These are phyloP conservation scores for Sinocyclocheilus anophthalmus DNA, from an alignment of 2,113 vertebrate species.

Conservation along the genomic window DNA sequence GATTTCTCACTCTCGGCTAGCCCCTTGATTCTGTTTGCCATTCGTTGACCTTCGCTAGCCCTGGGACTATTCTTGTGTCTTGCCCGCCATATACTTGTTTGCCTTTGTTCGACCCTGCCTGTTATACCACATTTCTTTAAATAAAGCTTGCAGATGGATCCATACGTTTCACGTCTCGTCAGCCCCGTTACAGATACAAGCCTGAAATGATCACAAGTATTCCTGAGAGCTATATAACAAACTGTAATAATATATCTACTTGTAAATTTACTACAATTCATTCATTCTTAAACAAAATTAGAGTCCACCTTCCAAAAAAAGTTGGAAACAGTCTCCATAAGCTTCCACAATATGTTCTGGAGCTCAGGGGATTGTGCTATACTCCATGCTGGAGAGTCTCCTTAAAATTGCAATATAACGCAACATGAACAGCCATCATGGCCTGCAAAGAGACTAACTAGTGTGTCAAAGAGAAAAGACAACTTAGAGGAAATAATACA, in stretches of 20 bases:
- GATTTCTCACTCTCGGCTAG: too few species aligned
- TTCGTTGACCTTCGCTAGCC: too few species aligned
- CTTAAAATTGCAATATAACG: conserved; percentile 72
- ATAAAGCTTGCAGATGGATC: too few species aligned
- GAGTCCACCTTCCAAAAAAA: conserved; percentile 59
- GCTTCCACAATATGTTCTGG: conserved; percentile 43
- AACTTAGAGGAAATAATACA: neutral
- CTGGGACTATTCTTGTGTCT: too few species aligned
- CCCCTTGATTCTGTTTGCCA: too few species aligned
- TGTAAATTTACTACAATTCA: neutral
- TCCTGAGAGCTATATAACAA: neutral
- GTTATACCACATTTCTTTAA: too few species aligned
- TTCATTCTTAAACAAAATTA: conserved; percentile 44
- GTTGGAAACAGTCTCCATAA: conserved; percentile 54
- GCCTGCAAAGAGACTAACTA: neutral
- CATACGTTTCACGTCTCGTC: too few species aligned
- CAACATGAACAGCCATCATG: conserved; percentile 40
- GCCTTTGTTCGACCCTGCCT: too few species aligned
- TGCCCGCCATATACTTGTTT: too few species aligned
- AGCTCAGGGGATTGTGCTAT: conserved; percentile 60
- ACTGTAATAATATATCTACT: neutral
- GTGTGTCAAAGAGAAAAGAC: conserved; percentile 8
- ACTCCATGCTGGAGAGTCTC: conserved; percentile 38
- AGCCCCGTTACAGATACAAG: neutral
- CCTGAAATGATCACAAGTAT: neutral